Evolutionary conservation across 2,797 vertebrate species (phyloP).

Genomic region (Podarcis siculus): DNA sequence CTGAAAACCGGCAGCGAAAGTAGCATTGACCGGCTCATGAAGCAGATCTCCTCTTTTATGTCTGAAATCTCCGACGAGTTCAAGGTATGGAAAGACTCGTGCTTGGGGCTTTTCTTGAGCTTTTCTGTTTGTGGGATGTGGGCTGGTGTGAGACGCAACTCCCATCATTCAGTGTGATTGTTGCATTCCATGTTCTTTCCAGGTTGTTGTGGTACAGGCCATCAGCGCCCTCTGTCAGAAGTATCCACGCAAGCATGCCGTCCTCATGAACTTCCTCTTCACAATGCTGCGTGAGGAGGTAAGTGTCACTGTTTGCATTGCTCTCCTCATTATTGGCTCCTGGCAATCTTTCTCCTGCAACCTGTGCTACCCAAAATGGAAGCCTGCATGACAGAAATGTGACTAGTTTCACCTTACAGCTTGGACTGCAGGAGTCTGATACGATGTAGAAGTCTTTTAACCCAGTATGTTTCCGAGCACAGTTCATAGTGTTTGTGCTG

Average conservation of each 20-base stretch:
- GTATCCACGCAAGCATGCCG: constrained; percentile 82
- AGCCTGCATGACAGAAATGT: constrained; percentile 2
- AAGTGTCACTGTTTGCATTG: not conserved
- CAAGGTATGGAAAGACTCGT: constrained; percentile 71
- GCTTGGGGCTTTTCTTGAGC: not conserved
- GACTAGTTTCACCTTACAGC: not conserved
- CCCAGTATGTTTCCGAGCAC: no score
- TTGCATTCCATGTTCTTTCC: constrained; percentile 15
- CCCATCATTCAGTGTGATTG: fast-evolving
- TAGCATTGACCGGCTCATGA: constrained; percentile 86
- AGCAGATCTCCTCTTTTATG: constrained; percentile 87
- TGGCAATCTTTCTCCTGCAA: not conserved
- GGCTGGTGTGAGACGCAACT: not conserved
- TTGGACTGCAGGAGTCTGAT: no score
- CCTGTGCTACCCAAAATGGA: not conserved
- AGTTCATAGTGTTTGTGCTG: no score
- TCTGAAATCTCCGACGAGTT: constrained; percentile 86
- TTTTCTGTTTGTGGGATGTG: not conserved
- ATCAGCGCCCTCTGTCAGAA: constrained; percentile 85
- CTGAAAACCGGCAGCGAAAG: constrained; percentile 85
- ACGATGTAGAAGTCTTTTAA: no score
- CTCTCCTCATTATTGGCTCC: not conserved
- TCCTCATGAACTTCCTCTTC: constrained; percentile 87
- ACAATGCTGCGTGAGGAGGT: constrained; percentile 86
- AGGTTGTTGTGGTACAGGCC: constrained; percentile 87